Base-by-base conservation (phyloP, 1,140 invertebrate species). In the Leptinotarsa texana region DNA sequence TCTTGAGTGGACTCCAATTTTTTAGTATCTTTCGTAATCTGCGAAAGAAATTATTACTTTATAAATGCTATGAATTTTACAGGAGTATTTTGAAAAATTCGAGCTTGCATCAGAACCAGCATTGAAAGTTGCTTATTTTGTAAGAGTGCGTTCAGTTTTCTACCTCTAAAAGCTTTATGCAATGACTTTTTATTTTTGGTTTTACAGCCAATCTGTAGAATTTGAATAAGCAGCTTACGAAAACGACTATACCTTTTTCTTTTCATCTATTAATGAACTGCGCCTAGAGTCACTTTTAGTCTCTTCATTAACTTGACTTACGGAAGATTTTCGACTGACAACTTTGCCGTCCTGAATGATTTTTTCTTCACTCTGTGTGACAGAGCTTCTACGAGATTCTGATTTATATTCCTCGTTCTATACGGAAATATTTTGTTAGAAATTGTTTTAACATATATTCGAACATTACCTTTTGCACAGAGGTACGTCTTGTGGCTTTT, bases 361-460 rank as follows among this genome's bases (percentile, higher is more conserved):
- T 80, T 80, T 83, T 78, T 84, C 83, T 75, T 83, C 82, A 63
- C 78, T 87, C 82, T 92, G 89, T 61, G 90, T 83, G 51, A 91
- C 82, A 8, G 92, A 92, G 72, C 90, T 89, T 74, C 90, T 87
- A 67, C 91, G 86, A 71, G 91, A 92, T 77, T 92, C 91, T 48
- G 87, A 85, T 71, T 86, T 90, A 65, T 62, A 61, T 85, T 91
- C 90, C 78, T 91, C 89, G 63, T 80, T 78, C 83, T 84, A 72
- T 63, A 67, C 42, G 49, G 24, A 21, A 67, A 74, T 27, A 65
- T 49, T 65, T 69, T 66, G 47, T 74, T 72, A 72, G 42, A 18
- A 51, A 57, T 4, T 15, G 17, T 57, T 57, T 57, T 57, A 4
- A 57, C n/a, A 57, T 57, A 57, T 13, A 57, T 61, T 21, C 18